Base-by-base conservation (phyloP, 2,797 vertebrate species). In the Chelidonichthys spinosus region DNA sequence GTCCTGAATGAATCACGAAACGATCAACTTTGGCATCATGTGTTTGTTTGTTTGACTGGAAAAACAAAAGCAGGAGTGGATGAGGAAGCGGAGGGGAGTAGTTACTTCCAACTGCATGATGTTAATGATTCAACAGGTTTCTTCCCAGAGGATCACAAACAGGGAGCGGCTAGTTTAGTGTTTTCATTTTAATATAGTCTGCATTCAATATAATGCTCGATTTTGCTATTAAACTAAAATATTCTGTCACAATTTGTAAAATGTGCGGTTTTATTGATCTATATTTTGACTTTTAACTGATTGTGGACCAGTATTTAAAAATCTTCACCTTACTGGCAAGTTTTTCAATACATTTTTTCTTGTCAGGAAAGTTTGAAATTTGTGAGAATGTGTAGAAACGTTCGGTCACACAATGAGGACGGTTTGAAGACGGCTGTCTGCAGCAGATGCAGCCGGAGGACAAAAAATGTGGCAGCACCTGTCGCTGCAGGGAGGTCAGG, bases 371-470 rank as follows among this genome's bases (percentile, higher is more conserved):
- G 18, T 17, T 76, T 58, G 9, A 25, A n/a, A 17, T 60, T 7
- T 44, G 5, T 7, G 53, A 69, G 55, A 56, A 62, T 15, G 15
- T 35, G 49, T 18, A 7, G 9, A 78, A 54, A 60, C 49, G 49
- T 61, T 69, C 3, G 35, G 61, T 72, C 58, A 63, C 44, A 69
- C 10, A 46, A 11, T 15, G 2, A 39, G 54, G 40, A 63, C 42
- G 60, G 61, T 15, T 33, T 71, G 11, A 78, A 55, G 55, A 56
- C 11, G 42, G 74, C 53, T 69, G 76, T 87, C 76, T 88, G 70
- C 70, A 88, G 83, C 90, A 91, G 81, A 85, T 91, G 88, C 69
- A 81, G 13, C 33, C 11, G 44, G 69, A 69, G 66, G 50, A 74
- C 69, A 74, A 25, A 35, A 78, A 81, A 71, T 69, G 55, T 58